These are phyloP conservation scores for Tetramorium simillimum DNA, from an alignment of 1,140 invertebrate genomes.

Conservation along the genomic window DNA sequence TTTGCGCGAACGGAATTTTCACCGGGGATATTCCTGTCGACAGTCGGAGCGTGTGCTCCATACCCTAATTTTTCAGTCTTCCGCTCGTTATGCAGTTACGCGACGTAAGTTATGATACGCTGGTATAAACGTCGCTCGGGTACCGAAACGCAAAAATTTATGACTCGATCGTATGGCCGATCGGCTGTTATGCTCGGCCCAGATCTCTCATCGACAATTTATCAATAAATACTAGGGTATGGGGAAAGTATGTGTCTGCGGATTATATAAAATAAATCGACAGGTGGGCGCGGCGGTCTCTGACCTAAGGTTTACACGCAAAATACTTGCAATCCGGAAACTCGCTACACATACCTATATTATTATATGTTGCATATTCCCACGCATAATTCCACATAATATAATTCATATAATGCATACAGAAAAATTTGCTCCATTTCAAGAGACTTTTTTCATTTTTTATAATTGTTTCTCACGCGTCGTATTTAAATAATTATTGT, in stretches of 20 bases:
- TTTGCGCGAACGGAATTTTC: neutral
- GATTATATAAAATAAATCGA: slow-evolving; percentile 30
- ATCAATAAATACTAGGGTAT: slow-evolving; percentile 5
- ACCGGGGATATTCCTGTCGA: neutral
- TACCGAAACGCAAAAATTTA: slow-evolving; percentile 26
- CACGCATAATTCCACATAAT: neutral
- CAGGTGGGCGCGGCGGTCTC: neutral
- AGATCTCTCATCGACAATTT: slow-evolving; percentile 32
- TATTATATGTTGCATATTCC: neutral
- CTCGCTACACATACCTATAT: neutral
- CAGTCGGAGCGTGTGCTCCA: neutral
- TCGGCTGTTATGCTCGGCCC: neutral
- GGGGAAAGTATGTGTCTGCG: neutral
- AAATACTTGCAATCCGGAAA: neutral
- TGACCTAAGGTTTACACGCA: neutral
- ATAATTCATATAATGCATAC: neutral
- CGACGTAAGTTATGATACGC: slow-evolving; percentile 36
- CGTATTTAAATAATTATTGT: neutral
- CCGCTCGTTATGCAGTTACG: slow-evolving; percentile 33
- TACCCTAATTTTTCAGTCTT: slow-evolving; percentile 43
- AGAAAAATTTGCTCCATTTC: neutral
- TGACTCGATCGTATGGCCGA: neutral
- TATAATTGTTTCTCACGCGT: neutral
- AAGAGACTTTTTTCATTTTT: neutral
- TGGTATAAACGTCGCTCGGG: neutral